phyloP scores from a whole-genome alignment of 2,797 vertebrate genomes.

The Rhincodon typus region DNA sequence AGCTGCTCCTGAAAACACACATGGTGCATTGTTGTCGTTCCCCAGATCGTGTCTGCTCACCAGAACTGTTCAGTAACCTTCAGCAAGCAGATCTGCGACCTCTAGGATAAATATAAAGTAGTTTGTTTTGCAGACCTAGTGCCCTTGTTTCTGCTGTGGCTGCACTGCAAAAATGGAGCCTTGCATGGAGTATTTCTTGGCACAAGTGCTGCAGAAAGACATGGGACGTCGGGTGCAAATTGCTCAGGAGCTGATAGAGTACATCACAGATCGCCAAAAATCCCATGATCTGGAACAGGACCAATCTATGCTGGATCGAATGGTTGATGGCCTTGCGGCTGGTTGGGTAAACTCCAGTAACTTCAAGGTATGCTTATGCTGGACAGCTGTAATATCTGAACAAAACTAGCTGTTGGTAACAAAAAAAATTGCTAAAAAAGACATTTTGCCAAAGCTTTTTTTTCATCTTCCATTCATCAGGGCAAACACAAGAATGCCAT shows the following conservation, averaged over 20 bases:
- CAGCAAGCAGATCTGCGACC: conserved; percentile 60
- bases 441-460: not conserved
- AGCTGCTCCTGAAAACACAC: conserved; percentile 90
- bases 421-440: conserved; percentile 39
- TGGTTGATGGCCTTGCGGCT: conserved; percentile 88
- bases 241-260: conserved; percentile 90
- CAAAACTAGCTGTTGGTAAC: conserved; percentile 49
- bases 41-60: conserved; percentile 72
- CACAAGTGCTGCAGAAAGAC: conserved; percentile 90
- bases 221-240: conserved; percentile 87
- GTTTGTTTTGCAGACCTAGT: conserved; percentile 49
- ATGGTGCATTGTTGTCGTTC: conserved; percentile 98
- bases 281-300: conserved; percentile 90
- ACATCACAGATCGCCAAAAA: conserved; percentile 83
- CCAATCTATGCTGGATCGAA: conserved; percentile 88
- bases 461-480: not conserved
- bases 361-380: conserved; percentile 79
- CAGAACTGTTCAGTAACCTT: conserved; percentile 67
- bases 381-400: conserved; percentile 19
- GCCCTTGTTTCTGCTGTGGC: conserved; percentile 48
- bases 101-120: conserved; percentile 51
- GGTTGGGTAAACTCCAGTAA: conserved; percentile 98
- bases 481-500: not conserved
- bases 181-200: conserved; percentile 87
- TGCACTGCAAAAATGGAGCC: conserved; percentile 67